These are phyloP conservation scores for Scopus umbretta DNA, from an alignment of 2,113 vertebrate genomes.

Conservation along the genomic window DNA sequence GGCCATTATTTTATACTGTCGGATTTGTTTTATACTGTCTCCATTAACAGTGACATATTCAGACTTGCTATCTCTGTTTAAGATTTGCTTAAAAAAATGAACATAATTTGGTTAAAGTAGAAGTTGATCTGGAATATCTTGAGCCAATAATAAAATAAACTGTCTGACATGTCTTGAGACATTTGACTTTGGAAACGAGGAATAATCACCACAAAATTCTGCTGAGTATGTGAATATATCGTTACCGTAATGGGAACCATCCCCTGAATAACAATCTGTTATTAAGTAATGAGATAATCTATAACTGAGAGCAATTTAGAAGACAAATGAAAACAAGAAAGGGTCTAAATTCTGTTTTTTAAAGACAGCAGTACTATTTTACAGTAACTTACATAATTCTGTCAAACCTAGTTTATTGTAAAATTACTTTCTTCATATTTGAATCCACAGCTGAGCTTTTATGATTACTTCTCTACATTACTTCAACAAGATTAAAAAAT, in stretches of 20 bases:
- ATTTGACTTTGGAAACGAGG: background rate
- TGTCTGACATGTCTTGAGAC: background rate
- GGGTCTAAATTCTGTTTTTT: background rate
- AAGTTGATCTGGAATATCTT: background rate
- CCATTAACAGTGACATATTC: background rate
- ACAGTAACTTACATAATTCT: background rate
- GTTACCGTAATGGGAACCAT: background rate
- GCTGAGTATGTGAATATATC: background rate
- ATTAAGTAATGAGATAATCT: background rate
- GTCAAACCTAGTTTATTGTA: background rate
- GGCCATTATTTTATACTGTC: background rate
- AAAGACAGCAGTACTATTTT: background rate
- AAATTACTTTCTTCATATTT: background rate
- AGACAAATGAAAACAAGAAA: background rate
- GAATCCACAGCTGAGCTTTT: background rate
- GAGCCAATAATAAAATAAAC: background rate
- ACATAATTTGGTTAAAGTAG: background rate
- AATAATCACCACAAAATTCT: background rate
- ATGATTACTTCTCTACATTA: background rate
- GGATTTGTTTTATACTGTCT: background rate
- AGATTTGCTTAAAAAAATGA: background rate
- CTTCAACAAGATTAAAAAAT: background rate
- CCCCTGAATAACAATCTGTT: background rate
- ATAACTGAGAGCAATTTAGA: background rate
- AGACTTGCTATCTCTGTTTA: background rate